These are phyloP conservation scores for Mus caroli DNA, from an alignment of 2,797 vertebrate genomes.

Conservation along the genomic window DNA sequence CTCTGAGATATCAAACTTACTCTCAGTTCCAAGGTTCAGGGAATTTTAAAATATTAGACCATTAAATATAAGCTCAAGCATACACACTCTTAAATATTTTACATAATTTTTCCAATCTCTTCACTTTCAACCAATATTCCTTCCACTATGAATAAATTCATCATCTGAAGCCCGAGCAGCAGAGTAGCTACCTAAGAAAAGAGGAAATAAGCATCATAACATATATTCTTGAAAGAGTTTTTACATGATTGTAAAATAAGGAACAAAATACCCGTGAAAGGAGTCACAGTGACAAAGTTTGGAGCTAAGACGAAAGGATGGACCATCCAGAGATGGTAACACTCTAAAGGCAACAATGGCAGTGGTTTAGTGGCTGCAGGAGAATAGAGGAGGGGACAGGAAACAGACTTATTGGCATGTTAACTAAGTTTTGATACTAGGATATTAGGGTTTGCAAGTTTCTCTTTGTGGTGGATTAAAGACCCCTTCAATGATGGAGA, in stretches of 20 bases:
- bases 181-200: neutral
- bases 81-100: conserved; percentile 17
- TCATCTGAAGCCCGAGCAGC: neutral
- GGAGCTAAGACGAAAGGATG: no score
- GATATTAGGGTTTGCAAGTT: neutral
- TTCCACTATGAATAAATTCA: conserved; percentile 67
- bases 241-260: no score
- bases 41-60: conserved; percentile 46
- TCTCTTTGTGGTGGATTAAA: neutral
- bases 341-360: neutral
- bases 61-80: conserved; percentile 67
- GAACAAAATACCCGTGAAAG: no score
- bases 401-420: accelerated
- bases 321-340: no score
- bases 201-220: neutral
- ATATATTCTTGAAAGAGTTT: neutral
- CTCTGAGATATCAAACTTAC: conserved; percentile 33
- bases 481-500: no score
- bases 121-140: conserved; percentile 58
- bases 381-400: accelerated
- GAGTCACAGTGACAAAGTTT: no score
- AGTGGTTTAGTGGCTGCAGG: neutral
- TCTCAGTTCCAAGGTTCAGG: conserved; percentile 70
- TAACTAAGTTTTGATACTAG: neutral
- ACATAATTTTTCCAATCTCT: conserved; percentile 67